Evolutionary conservation across 2,888 invertebrate species (phyloP).

Genomic region (Ischnura elegans): DNA sequence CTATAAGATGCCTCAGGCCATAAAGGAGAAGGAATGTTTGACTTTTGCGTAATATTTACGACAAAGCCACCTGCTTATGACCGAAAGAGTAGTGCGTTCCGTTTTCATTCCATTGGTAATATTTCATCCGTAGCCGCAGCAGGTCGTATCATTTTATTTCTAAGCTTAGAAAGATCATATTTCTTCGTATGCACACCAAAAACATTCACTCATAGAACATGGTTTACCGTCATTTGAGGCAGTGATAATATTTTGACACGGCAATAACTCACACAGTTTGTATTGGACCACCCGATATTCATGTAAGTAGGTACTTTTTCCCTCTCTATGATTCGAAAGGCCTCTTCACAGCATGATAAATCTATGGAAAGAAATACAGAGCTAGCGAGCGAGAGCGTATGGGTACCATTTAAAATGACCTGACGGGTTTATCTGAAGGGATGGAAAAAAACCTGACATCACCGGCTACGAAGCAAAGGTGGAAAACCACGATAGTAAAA

Average conservation of each 20-base stretch:
- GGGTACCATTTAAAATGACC: background rate
- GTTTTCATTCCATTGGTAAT: background rate
- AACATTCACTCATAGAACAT: background rate
- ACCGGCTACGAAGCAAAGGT: background rate
- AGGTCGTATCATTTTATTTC: background rate
- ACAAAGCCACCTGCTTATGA: background rate
- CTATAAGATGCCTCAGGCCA: too few species aligned
- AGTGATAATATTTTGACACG: background rate
- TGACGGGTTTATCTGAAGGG: background rate
- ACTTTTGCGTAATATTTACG: background rate
- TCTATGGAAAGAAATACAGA: background rate
- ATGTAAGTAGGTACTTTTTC: background rate
- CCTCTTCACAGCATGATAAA: background rate
- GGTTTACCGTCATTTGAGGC: background rate
- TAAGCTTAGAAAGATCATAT: background rate
- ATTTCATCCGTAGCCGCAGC: background rate
- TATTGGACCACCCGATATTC: background rate
- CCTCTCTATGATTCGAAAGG: background rate
- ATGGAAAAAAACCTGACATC: background rate
- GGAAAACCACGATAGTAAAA: slow-evolving; percentile 8
- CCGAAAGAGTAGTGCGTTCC: background rate
- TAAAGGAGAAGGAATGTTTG: background rate
- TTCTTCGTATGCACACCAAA: background rate
- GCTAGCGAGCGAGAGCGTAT: background rate
- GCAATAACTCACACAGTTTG: background rate